Conservation (phyloP, 2,113 vertebrate genomes). For the Illadopsis cleaveri region DNA sequence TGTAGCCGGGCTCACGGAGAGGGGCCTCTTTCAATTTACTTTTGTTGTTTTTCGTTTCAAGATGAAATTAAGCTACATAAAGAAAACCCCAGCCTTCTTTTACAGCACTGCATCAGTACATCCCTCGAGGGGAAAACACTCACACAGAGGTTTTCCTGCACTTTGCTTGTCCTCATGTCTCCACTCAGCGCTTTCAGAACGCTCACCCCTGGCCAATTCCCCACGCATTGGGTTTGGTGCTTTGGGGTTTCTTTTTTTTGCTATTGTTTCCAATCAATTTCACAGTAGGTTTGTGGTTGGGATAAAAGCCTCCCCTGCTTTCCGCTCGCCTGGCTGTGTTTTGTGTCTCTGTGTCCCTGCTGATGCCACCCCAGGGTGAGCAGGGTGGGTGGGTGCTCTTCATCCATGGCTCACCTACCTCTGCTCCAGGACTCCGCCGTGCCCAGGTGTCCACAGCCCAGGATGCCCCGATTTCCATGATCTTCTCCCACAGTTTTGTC, state of each 20-base stretch:
- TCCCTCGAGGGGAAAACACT: constrained; percentile 50
- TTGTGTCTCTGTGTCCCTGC: not conserved
- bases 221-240: not conserved
- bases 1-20: not conserved
- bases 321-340: accelerated
- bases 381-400: no score
- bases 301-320: not conserved
- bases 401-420: accelerated
- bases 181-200: not conserved
- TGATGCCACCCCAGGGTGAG: accelerated
- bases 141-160: constrained; percentile 10
- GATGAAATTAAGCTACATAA: constrained; percentile 57
- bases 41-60: constrained; percentile 47
- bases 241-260: not conserved
- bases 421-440: accelerated
- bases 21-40: constrained; percentile 24
- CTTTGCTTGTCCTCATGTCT: not conserved
- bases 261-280: constrained; percentile 8
- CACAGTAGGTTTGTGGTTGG: not conserved
- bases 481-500: accelerated
- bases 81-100: not conserved
- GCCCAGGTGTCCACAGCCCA: not conserved
- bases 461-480: accelerated
- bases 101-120: constrained; percentile 27
- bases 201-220: not conserved